Conservation (phyloP, 2,113 vertebrate species). For the Etheostoma cragini region DNA sequence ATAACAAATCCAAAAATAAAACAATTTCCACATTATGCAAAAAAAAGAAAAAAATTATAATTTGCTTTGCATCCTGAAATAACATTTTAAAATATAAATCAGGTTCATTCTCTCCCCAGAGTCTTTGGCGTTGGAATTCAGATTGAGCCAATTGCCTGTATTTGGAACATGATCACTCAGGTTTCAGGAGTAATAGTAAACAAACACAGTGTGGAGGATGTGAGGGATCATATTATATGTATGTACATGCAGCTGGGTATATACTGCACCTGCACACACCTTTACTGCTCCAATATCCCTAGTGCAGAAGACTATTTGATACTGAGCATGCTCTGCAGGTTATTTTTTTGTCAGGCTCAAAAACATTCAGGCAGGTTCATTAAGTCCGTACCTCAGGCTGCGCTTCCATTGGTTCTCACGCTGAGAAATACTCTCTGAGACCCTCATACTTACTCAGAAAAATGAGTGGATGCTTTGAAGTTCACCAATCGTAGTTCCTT, state of each 20-base stretch:
- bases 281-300: conserved; percentile 35
- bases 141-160: conserved; percentile 27
- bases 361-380: conserved; percentile 80
- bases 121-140: conserved; percentile 26
- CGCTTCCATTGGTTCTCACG: conserved; percentile 70
- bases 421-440: conserved; percentile 69
- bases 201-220: conserved; percentile 21
- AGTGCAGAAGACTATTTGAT: conserved; percentile 39
- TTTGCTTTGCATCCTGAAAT: conserved; percentile 31
- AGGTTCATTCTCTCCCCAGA: conserved; percentile 19
- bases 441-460: conserved; percentile 71
- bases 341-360: conserved; percentile 60
- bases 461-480: conserved; percentile 77
- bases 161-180: conserved; percentile 49
- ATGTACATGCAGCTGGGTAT: conserved; percentile 6
- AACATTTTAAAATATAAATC: conserved; percentile 42
- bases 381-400: conserved; percentile 75
- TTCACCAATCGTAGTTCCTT: conserved; percentile 66
- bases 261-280: neutral
- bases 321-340: conserved; percentile 56
- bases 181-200: conserved; percentile 48
- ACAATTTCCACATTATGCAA: conserved; percentile 4
- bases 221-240: conserved; percentile 4
- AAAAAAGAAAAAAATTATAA: conserved; percentile 41
- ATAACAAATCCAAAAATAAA: conserved; percentile 20